Conservation (phyloP, 2,113 vertebrate species). For the Bombycilla garrulus region DNA sequence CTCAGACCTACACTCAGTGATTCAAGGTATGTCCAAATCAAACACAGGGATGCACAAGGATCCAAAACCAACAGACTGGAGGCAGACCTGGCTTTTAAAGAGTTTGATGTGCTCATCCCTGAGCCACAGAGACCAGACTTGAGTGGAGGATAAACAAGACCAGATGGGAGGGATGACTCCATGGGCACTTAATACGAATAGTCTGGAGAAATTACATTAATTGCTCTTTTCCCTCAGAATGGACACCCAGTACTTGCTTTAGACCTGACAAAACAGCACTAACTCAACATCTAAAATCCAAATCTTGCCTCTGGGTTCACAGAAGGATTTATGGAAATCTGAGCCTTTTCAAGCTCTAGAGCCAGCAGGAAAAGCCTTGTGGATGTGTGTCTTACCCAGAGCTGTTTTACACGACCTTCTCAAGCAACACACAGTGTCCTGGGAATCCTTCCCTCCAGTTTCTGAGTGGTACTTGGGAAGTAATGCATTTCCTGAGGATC, state of each 20-base stretch:
- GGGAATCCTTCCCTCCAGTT: background rate
- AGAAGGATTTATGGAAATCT: background rate
- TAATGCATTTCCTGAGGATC: background rate
- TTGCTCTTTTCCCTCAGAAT: background rate
- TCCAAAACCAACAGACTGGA: background rate
- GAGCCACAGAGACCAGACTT: background rate
- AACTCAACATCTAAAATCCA: background rate
- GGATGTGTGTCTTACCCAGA: background rate
- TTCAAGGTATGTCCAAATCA: background rate
- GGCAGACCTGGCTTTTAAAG: background rate
- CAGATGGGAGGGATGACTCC: background rate
- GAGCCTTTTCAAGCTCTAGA: background rate
- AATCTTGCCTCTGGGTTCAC: background rate
- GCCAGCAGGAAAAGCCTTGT: background rate
- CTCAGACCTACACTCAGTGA: background rate
- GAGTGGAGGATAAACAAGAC: background rate
- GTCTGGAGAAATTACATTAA: background rate
- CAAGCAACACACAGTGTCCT: background rate
- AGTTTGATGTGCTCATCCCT: background rate
- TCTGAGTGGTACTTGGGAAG: background rate
- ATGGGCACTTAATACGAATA: accelerated
- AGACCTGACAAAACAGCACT: background rate
- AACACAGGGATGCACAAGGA: background rate
- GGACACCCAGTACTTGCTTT: background rate
- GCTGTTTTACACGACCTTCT: background rate